A percentile compares a stretch with the other conserved stretches of the same genome.
Evolutionary conservation across 2,113 vertebrate species (phyloP).

Genomic region (Melierax canorus): DNA sequence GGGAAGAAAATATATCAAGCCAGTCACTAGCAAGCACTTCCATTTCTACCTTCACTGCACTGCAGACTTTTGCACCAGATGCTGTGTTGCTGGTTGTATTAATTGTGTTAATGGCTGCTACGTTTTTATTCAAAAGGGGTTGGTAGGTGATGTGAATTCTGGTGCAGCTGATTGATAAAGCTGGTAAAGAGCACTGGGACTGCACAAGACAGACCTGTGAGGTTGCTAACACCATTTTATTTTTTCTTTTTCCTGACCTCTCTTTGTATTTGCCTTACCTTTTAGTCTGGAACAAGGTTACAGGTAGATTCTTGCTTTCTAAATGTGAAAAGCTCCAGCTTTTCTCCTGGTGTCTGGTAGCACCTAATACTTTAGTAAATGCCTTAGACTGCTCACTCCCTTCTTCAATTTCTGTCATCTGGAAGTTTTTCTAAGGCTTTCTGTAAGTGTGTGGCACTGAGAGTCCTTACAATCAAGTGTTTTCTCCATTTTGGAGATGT

Average conservation of each 20-base stretch:
- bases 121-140: not conserved
- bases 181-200: not conserved
- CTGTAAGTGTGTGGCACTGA: not conserved
- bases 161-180: not conserved
- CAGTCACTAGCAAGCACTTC: not conserved
- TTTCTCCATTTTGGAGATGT: not conserved
- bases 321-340: not conserved
- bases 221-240: accelerated
- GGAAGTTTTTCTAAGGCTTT: not conserved
- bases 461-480: not conserved
- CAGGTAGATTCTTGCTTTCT: not conserved
- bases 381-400: not conserved
- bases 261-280: not conserved
- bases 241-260: not conserved
- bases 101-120: not conserved
- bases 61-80: not conserved
- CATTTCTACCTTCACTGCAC: not conserved
- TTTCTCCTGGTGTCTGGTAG: not conserved
- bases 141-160: not conserved
- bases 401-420: not conserved
- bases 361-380: not conserved
- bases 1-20: not conserved
- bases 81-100: not conserved
- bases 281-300: not conserved
- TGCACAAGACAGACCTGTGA: not conserved